phyloP scores from a whole-genome alignment of 2,888 invertebrate species.

The Pachymerium ferrugineum region DNA sequence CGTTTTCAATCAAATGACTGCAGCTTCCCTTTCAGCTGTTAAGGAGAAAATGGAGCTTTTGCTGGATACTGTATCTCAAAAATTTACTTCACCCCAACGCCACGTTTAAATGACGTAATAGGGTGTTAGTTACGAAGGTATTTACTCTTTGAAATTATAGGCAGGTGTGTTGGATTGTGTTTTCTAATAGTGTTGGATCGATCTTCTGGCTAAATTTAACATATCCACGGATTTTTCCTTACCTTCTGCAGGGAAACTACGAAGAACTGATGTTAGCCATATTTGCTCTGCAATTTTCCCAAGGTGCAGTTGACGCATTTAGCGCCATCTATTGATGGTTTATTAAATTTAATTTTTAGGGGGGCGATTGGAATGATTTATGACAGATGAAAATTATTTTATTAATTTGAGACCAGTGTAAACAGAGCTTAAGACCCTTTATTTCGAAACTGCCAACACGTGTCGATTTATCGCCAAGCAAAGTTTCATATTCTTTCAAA shows the following conservation, averaged over 20 bases:
- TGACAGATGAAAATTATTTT: too few species aligned
- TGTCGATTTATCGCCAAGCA: too few species aligned
- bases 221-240: conserved; percentile 9
- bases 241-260: conserved; percentile 32
- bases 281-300: conserved; percentile 29
- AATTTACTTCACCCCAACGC: conserved; percentile 23
- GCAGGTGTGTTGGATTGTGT: not conserved
- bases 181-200: not conserved
- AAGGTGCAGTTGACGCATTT: conserved; percentile 8
- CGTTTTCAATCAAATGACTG: not conserved
- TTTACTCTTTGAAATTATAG: not conserved
- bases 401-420: too few species aligned
- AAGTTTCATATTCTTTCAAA: too few species aligned
- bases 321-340: conserved; percentile 3
- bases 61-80: conserved; percentile 1
- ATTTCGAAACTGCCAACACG: too few species aligned
- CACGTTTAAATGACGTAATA: not conserved
- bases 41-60: conserved; percentile 18
- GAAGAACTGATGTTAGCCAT: conserved; percentile 31
- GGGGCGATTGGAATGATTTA: too few species aligned
- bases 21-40: conserved; percentile 10
- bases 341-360: not conserved
- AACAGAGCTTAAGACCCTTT: too few species aligned
- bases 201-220: not conserved
- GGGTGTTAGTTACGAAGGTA: not conserved